A percentile compares a stretch with the other conserved stretches of the same genome.
Evolutionary conservation across 2,113 vertebrate genomes (phyloP).

Genomic region (Leucopsar rothschildi): DNA sequence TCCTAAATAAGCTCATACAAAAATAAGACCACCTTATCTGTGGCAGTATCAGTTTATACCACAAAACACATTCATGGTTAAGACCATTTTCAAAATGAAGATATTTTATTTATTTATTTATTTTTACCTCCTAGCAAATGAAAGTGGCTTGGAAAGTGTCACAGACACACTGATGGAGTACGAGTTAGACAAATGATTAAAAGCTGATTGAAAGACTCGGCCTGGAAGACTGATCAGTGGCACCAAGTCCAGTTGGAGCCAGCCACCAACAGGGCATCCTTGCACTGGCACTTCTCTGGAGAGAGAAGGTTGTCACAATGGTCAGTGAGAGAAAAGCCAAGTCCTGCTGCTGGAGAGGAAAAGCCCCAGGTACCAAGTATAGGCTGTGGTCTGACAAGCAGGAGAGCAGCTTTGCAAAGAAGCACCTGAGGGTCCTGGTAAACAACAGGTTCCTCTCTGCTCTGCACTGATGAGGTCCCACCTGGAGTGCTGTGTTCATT

Average conservation of each 20-base stretch:
- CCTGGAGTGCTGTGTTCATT: not conserved
- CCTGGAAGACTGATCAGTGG: not conserved
- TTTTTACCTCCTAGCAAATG: not conserved
- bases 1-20: not conserved
- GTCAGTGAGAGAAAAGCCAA: not conserved
- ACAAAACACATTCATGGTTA: not conserved
- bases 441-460: not conserved
- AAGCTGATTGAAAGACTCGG: not conserved
- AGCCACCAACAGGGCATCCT: not conserved
- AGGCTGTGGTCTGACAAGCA: not conserved
- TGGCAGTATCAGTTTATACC: not conserved
- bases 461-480: not conserved
- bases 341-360: not conserved
- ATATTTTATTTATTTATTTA: rapidly evolving
- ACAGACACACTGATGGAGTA: not conserved
- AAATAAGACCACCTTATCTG: not conserved
- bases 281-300: not conserved
- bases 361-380: not conserved
- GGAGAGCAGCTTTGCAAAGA: not conserved
- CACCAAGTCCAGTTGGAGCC: not conserved
- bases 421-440: not conserved
- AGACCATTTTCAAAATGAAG: not conserved
- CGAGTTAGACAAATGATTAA: not conserved
- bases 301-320: not conserved
- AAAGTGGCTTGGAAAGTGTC: not conserved